These are phyloP conservation scores for Antennarius striatus DNA, from an alignment of 2,113 vertebrate genomes.

Conservation along the genomic window DNA sequence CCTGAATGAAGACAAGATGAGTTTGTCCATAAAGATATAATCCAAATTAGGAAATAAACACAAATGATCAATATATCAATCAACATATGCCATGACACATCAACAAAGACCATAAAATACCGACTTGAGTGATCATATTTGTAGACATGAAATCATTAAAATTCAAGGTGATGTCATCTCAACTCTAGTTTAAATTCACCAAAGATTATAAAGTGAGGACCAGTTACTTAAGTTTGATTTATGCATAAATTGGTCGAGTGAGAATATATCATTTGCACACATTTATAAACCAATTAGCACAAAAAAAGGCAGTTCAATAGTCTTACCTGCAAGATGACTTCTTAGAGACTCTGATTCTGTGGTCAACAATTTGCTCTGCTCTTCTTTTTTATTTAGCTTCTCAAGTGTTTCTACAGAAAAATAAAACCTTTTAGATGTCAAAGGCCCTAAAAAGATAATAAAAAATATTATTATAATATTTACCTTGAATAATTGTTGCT, in stretches of 20 bases:
- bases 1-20: conserved; percentile 65
- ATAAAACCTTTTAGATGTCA: conserved; percentile 15
- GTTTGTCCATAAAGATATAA: not conserved
- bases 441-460: not conserved
- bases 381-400: conserved; percentile 86
- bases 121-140: no score
- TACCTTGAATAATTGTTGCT: conserved; percentile 90
- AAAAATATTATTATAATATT: no score
- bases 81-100: no score
- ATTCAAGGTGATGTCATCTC: no score
- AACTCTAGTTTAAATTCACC: no score
- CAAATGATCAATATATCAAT: no score
- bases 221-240: no score
- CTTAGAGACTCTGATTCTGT: conserved; percentile 84
- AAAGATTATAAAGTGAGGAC: no score
- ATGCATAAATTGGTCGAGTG: no score
- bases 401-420: conserved; percentile 84
- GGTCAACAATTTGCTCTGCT: conserved; percentile 82
- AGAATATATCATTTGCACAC: no score
- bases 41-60: not conserved
- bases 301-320: not conserved
- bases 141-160: no score
- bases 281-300: not conserved
- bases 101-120: no score
- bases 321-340: conserved; percentile 78